Evolutionary conservation across 1,140 invertebrate genomes (phyloP).

Genomic region (Cephus cinctus): DNA sequence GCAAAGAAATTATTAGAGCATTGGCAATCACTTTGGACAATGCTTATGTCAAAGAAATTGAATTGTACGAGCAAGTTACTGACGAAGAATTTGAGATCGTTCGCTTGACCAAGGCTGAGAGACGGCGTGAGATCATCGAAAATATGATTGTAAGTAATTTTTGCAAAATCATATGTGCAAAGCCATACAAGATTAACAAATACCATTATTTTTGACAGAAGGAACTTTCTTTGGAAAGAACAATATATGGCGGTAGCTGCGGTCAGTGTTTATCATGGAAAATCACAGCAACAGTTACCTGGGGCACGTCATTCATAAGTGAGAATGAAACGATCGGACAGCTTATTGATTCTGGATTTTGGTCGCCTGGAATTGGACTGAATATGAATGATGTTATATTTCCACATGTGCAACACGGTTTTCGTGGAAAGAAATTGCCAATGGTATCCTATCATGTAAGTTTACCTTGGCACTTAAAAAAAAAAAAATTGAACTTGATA

Average conservation of each 20-base stretch:
- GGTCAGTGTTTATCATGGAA: slow-evolving; percentile 67
- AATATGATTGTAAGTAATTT: slow-evolving; percentile 62
- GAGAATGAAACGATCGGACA: slow-evolving; percentile 27
- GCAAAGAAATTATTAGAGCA: slow-evolving; percentile 63
- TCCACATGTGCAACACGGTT: slow-evolving; percentile 76
- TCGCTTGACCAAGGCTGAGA: slow-evolving; percentile 66
- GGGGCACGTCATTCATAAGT: slow-evolving; percentile 56
- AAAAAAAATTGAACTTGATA: neutral
- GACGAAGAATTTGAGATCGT: slow-evolving; percentile 81
- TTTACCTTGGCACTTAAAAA: slow-evolving; percentile 16
- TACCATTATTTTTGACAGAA: slow-evolving; percentile 6
- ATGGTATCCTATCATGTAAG: slow-evolving; percentile 70
- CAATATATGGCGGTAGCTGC: slow-evolving; percentile 50
- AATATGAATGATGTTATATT: slow-evolving; percentile 70
- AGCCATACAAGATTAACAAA: neutral
- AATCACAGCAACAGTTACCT: slow-evolving; percentile 66
- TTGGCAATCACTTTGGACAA: slow-evolving; percentile 65
- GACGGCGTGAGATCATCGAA: slow-evolving; percentile 61
- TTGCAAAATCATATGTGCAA: no score
- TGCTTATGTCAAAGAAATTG: slow-evolving; percentile 65
- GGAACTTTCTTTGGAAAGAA: slow-evolving; percentile 6
- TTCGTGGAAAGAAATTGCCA: slow-evolving; percentile 70
- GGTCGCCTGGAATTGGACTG: slow-evolving; percentile 70
- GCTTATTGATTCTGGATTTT: slow-evolving; percentile 68
- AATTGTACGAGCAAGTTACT: slow-evolving; percentile 69